These are phyloP conservation scores for Tillus elongatus DNA, from an alignment of 2,888 invertebrate species.

Conservation along the genomic window DNA sequence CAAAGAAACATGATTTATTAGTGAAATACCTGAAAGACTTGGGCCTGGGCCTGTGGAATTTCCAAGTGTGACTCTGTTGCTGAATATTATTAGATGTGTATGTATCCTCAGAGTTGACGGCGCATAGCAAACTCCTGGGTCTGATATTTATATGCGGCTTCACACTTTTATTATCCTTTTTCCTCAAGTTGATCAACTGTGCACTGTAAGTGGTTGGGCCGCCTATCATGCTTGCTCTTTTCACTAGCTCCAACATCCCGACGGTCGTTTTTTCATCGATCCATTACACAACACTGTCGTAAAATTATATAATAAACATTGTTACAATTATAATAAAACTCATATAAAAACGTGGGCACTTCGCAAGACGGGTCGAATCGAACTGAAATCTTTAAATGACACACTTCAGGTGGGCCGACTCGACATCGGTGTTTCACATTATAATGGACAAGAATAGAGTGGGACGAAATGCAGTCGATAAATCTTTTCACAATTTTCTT, in stretches of 20 bases:
- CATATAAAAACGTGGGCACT: too few species aligned
- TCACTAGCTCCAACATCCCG: constrained; percentile 33
- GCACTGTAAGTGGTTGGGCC: constrained; percentile 24
- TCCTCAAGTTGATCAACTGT: constrained; percentile 28
- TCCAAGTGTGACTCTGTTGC: constrained; percentile 39
- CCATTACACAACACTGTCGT: background rate
- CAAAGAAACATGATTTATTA: too few species aligned
- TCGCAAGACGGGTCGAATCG: too few species aligned
- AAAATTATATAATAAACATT: too few species aligned
- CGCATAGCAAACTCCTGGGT: constrained; percentile 37
- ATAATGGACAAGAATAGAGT: too few species aligned
- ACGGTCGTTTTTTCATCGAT: constrained; percentile 5
- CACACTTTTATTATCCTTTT: constrained; percentile 25
- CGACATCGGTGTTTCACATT: too few species aligned
- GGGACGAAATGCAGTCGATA: too few species aligned
- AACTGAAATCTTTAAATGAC: too few species aligned
- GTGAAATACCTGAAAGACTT: constrained; percentile 39
- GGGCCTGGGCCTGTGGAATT: constrained; percentile 37
- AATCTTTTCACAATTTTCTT: too few species aligned
- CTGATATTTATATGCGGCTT: constrained; percentile 25
- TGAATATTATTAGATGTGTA: constrained; percentile 30
- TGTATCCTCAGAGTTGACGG: constrained; percentile 30
- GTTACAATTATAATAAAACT: too few species aligned
- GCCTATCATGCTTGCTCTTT: constrained; percentile 28
- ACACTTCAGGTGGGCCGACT: too few species aligned